A percentile compares a stretch with the other conserved stretches of the same genome.
Evolutionary conservation across 1,140 invertebrate species (phyloP).

Genomic region (Drosophila tani): DNA sequence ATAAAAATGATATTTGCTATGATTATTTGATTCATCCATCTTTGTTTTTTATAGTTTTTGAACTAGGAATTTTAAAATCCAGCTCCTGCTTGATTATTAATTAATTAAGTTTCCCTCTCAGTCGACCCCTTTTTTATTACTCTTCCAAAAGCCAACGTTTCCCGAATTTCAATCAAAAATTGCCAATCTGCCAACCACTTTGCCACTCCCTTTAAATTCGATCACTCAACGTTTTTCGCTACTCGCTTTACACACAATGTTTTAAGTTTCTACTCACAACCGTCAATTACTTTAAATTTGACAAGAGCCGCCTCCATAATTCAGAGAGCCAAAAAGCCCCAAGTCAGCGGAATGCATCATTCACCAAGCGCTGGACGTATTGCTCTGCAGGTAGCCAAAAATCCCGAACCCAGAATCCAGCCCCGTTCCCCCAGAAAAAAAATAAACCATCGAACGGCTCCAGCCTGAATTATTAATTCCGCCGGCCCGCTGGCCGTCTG

Average conservation of each 20-base stretch:
- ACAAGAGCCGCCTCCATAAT: constrained; percentile 56
- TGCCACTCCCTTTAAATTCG: background rate
- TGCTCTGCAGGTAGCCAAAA: constrained; percentile 51
- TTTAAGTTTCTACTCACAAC: constrained; percentile 29
- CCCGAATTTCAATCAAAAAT: constrained; percentile 5
- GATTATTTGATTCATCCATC: too few species aligned
- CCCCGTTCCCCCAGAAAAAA: constrained; percentile 13
- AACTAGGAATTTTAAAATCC: background rate
- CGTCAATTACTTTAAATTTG: constrained; percentile 68
- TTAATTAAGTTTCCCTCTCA: background rate
- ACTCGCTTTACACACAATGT: constrained; percentile 37
- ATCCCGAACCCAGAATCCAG: constrained; percentile 17
- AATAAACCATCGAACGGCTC: constrained; percentile 35
- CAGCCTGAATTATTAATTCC: constrained; percentile 67
- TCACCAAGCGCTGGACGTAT: constrained; percentile 63
- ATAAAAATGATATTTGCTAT: too few species aligned
- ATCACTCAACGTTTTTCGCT: constrained; percentile 16
- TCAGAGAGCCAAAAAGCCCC: constrained; percentile 56
- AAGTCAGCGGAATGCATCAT: constrained; percentile 65
- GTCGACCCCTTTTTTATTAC: background rate
- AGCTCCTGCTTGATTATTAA: background rate
- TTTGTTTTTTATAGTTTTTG: too few species aligned
- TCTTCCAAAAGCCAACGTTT: background rate
- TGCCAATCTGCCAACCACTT: background rate
- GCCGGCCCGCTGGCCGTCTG: constrained; percentile 36